Evolutionary conservation across 2,113 vertebrate species (phyloP).

Genomic region (Willisornis vidua): DNA sequence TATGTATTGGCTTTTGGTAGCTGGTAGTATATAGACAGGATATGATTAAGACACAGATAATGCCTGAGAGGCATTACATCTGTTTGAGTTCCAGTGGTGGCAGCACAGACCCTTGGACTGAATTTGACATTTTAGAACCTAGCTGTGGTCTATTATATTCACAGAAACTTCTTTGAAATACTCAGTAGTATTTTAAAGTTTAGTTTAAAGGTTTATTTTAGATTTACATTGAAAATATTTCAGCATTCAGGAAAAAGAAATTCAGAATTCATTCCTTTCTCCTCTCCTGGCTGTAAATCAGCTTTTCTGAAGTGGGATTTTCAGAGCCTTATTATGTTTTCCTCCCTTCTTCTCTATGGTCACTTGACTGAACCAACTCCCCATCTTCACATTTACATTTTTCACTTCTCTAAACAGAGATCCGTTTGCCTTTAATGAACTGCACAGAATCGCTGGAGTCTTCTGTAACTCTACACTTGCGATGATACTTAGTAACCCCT

Average conservation of each 20-base stretch:
- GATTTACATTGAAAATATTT: not conserved
- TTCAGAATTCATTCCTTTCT: not conserved
- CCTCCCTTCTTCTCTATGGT: not conserved
- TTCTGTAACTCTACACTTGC: not conserved
- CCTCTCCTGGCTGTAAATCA: not conserved
- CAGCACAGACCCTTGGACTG: not conserved
- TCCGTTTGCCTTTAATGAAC: not conserved
- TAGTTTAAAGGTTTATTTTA: conserved; percentile 1
- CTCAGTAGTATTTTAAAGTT: not conserved
- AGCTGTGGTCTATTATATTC: not conserved
- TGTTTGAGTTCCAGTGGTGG: not conserved
- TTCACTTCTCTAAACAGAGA: not conserved
- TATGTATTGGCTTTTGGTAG: not conserved
- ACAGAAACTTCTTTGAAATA: not conserved
- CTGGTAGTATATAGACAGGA: not conserved
- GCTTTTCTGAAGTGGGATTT: not conserved
- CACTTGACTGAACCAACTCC: not conserved
- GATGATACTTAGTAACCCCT: not conserved
- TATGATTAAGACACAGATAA: not conserved
- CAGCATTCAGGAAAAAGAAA: not conserved
- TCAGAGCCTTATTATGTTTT: not conserved
- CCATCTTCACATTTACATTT: not conserved
- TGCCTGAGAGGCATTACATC: not conserved
- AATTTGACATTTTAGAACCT: not conserved
- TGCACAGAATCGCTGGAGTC: not conserved